Evolutionary conservation across 2,888 invertebrate species (phyloP).

Genomic region (Cryptocheilus praepositus): DNA sequence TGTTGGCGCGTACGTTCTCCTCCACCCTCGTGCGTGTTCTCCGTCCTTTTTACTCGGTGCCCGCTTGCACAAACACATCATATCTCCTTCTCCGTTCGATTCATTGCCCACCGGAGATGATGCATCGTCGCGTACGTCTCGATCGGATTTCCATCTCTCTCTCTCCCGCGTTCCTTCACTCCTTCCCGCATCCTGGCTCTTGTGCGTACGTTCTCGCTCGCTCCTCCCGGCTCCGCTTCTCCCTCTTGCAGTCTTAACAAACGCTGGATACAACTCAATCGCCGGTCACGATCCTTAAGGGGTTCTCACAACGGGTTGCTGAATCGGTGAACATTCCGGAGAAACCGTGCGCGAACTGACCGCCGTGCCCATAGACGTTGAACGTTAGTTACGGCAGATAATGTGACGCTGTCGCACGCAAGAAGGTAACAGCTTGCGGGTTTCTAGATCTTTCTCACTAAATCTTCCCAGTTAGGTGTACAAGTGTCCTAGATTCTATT

Average conservation of each 20-base stretch:
- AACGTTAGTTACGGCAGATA: too few relatives aligned
- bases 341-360: too few relatives aligned
- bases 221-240: conserved; percentile 34
- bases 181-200: background rate
- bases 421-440: too few relatives aligned
- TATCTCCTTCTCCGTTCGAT: conserved; percentile 56
- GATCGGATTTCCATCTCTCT: conserved; percentile 37
- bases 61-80: conserved; percentile 30
- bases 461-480: too few relatives aligned
- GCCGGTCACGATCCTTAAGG: conserved; percentile 59
- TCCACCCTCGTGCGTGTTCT: conserved; percentile 13
- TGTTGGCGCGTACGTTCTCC: conserved; percentile 19
- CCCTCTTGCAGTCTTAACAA: conserved; percentile 54
- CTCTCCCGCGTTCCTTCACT: background rate
- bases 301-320: conserved; percentile 41
- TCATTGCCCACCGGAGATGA: conserved; percentile 52
- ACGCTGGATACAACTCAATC: conserved; percentile 61
- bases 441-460: too few relatives aligned
- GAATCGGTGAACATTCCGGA: too few relatives aligned
- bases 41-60: conserved; percentile 1
- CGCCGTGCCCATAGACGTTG: too few relatives aligned
- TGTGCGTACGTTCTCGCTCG: conserved; percentile 15
- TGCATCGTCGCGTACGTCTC: conserved; percentile 58
- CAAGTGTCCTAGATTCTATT: too few relatives aligned
- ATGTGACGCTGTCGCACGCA: too few relatives aligned